Conservation (phyloP, 2,113 vertebrate species). For the Gopherus flavomarginatus region DNA sequence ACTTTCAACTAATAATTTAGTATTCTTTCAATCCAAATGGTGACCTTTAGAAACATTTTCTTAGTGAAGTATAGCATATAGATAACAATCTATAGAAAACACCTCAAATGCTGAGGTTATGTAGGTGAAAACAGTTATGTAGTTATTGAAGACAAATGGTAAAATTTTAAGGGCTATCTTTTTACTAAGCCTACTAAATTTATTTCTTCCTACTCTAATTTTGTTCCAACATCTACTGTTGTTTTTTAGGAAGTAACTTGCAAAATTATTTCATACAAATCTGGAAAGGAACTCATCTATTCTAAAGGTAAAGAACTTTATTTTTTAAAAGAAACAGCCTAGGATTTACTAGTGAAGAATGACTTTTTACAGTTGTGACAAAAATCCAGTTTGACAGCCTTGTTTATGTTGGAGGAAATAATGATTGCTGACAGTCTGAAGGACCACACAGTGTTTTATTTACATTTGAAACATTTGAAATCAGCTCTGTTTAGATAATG, state of each 20-base stretch:
- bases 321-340: constrained; percentile 42
- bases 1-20: not conserved
- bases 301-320: not conserved
- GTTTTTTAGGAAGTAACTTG: not conserved
- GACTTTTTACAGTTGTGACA: constrained; percentile 58
- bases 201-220: not conserved
- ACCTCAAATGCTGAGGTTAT: not conserved
- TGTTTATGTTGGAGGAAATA: constrained; percentile 69
- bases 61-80: no score
- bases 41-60: not conserved
- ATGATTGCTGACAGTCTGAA: constrained; percentile 71
- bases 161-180: constrained; percentile 8
- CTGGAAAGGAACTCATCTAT: constrained; percentile 27
- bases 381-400: constrained; percentile 73
- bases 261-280: constrained; percentile 4
- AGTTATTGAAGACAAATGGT: not conserved
- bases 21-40: not conserved
- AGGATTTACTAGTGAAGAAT: constrained; percentile 39
- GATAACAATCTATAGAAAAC: not conserved
- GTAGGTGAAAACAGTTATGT: not conserved
- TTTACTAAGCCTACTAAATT: constrained; percentile 3
- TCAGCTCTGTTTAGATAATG: constrained; percentile 75
- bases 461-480: constrained; percentile 71
- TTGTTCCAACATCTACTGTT: constrained; percentile 4
- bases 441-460: constrained; percentile 74